Percentiles rank a stretch among this genome's conserved stretches.
phyloP scores from a whole-genome alignment of 2,113 vertebrate genomes.

The Varanus salvator region DNA sequence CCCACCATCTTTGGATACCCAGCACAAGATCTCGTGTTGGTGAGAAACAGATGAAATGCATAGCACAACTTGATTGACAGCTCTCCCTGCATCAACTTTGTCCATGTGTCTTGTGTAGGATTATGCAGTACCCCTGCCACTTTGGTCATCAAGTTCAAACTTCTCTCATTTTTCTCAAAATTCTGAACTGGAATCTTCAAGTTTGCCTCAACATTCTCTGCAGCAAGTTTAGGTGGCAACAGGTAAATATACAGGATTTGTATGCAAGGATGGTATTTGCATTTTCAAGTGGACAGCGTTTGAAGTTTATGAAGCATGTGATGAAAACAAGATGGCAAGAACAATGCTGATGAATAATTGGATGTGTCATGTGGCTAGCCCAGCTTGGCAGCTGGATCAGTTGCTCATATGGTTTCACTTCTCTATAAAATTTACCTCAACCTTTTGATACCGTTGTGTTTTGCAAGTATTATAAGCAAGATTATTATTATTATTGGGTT shows the following conservation, averaged over 20 bases:
- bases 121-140: too few species aligned
- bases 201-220: not conserved
- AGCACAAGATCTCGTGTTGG: not conserved
- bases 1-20: not conserved
- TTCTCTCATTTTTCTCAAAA: not conserved
- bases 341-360: slow-evolving; percentile 37
- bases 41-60: not conserved
- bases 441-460: not conserved
- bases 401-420: slow-evolving; percentile 50
- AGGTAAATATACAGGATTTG: slow-evolving; percentile 28
- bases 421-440: not conserved
- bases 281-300: slow-evolving; percentile 28
- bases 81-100: not conserved
- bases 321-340: slow-evolving; percentile 53
- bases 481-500: slow-evolving; percentile 48
- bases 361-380: slow-evolving; percentile 30
- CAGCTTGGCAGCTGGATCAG: slow-evolving; percentile 32
- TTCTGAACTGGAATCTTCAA: not conserved
- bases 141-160: not conserved
- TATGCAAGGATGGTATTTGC: slow-evolving; percentile 35
- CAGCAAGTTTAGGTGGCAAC: not conserved
- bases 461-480: slow-evolving; percentile 17
- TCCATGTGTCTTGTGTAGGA: not conserved
- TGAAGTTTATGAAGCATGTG: slow-evolving; percentile 53
- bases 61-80: not conserved